phyloP scores from a whole-genome alignment of 2,888 invertebrate genomes.

The Drosophila monieri region DNA sequence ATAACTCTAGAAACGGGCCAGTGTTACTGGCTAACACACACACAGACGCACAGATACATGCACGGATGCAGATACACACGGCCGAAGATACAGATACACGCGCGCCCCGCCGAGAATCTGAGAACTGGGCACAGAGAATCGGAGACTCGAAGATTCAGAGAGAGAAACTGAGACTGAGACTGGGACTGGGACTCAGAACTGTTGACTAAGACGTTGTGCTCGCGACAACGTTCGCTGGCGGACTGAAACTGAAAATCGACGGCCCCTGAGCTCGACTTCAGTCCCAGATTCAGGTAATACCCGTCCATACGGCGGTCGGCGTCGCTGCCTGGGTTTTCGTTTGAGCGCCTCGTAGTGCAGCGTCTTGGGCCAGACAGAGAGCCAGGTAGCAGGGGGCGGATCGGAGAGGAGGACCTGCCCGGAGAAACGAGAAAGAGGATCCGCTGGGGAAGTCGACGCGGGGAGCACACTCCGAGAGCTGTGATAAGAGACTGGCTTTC shows the following conservation, averaged over 20 bases:
- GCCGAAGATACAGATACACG: constrained; percentile 13
- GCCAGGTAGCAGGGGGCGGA: constrained; percentile 3
- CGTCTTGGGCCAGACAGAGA: not conserved
- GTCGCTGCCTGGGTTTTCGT: constrained; percentile 9
- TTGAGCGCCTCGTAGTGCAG: constrained; percentile 29
- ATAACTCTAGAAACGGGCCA: constrained; percentile 62
- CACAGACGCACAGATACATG: constrained; percentile 29
- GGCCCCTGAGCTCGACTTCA: constrained; percentile 21
- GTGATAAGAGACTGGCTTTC: not conserved
- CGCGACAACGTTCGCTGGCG: constrained; percentile 70
- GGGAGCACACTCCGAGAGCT: not conserved
- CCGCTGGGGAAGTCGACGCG: not conserved
- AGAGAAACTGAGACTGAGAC: constrained; percentile 17
- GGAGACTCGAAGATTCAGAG: constrained; percentile 20
- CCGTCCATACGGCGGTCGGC: constrained; percentile 3
- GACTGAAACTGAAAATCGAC: constrained; percentile 67
- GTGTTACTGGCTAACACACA: constrained; percentile 51
- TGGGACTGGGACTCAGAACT: constrained; percentile 4
- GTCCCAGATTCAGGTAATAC: constrained; percentile 50
- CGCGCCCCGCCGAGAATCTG: constrained; percentile 21
- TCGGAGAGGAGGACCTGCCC: constrained; percentile 20
- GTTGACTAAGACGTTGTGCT: constrained; percentile 56
- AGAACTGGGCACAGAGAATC: not conserved
- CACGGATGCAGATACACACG: constrained; percentile 19
- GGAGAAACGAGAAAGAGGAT: no score